phyloP scores from a whole-genome alignment of 2,888 invertebrate species.

The Hemicrepidius hirtus region DNA sequence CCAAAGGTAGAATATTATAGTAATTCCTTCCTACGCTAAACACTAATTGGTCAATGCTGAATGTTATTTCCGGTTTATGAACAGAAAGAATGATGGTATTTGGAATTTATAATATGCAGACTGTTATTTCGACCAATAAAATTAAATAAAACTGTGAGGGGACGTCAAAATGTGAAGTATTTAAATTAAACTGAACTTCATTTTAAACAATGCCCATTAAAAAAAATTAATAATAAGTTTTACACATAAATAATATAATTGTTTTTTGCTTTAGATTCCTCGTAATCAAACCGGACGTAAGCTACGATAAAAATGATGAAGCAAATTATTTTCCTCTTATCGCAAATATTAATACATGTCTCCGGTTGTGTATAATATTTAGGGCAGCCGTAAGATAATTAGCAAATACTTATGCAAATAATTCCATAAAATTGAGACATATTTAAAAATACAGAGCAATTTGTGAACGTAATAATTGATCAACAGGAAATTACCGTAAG shows the following conservation, averaged over 20 bases:
- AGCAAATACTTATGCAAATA: slow-evolving; percentile 15
- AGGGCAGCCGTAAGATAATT: not conserved
- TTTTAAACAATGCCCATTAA: too few species aligned
- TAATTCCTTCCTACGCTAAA: slow-evolving; percentile 27
- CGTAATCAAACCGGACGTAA: not conserved
- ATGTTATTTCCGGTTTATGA: slow-evolving; percentile 21
- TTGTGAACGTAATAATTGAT: slow-evolving; percentile 17
- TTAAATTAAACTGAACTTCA: not conserved
- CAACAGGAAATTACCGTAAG: slow-evolving; percentile 7
- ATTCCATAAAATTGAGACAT: slow-evolving; percentile 20
- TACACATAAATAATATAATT: too few species aligned
- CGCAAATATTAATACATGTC: slow-evolving; percentile 4
- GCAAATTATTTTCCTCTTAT: not conserved
- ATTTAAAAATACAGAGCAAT: not conserved
- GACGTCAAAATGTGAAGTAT: not conserved
- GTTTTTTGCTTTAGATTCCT: too few species aligned
- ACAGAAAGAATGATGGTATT: slow-evolving; percentile 9
- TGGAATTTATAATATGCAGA: slow-evolving; percentile 21
- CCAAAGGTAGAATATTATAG: slow-evolving; percentile 11
- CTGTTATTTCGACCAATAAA: slow-evolving; percentile 1
- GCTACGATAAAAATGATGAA: not conserved
- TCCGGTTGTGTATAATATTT: slow-evolving; percentile 7
- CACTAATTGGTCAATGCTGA: slow-evolving; percentile 29
- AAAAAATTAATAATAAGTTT: too few species aligned
- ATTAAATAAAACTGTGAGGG: not conserved